Conservation (phyloP, 2,888 invertebrate genomes). For the Temnothorax ravouxi region DNA sequence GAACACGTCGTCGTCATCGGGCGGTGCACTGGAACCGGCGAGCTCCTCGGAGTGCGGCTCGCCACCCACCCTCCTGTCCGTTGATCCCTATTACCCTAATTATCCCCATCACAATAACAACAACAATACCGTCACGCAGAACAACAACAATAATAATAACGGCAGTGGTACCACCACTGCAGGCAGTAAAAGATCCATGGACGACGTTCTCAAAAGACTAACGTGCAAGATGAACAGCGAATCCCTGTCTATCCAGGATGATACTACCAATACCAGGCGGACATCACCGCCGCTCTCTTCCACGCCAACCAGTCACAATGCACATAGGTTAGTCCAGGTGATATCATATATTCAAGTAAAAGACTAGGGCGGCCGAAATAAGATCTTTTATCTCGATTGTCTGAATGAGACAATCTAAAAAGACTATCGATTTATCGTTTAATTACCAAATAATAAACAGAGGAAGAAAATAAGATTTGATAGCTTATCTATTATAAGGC, state of each 20-base stretch:
- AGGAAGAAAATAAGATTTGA: constrained; percentile 1
- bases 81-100: constrained; percentile 88
- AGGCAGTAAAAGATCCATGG: constrained; percentile 94
- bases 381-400: neutral
- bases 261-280: constrained; percentile 91
- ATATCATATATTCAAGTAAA: constrained; percentile 23
- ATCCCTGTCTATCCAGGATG: constrained; percentile 91
- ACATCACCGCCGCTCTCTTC: constrained; percentile 88
- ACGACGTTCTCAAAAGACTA: constrained; percentile 95
- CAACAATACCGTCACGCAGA: constrained; percentile 88
- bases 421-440: neutral
- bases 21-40: constrained; percentile 81
- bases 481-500: neutral
- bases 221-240: constrained; percentile 95
- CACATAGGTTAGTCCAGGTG: constrained; percentile 82
- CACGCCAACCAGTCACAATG: constrained; percentile 84
- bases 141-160: constrained; percentile 87
- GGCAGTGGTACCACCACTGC: constrained; percentile 88
- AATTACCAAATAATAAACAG: neutral
- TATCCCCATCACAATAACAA: constrained; percentile 87
- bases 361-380: neutral
- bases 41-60: constrained; percentile 92
- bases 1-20: constrained; percentile 76
- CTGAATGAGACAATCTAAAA: neutral
- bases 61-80: constrained; percentile 89